Conservation (phyloP, 1,140 invertebrate species). For the Aradophagus sp. region DNA sequence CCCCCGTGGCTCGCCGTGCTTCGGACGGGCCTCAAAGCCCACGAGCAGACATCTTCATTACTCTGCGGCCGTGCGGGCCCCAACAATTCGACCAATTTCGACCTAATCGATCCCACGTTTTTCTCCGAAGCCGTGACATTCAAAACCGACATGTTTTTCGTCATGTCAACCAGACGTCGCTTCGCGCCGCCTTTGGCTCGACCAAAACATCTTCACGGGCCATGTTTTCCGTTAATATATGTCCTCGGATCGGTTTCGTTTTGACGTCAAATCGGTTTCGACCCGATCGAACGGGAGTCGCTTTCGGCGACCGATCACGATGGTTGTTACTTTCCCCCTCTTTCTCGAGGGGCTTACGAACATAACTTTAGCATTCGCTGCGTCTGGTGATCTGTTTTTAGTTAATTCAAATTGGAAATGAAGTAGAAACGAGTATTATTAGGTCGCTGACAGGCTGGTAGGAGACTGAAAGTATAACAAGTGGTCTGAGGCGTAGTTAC, state of each 20-base stretch:
- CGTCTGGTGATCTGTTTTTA: conserved; percentile 3
- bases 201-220: conserved; percentile 11
- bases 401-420: conserved; percentile 5
- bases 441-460: conserved; percentile 1
- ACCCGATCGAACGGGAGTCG: conserved; percentile 1
- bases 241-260: conserved; percentile 13
- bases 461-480: no score
- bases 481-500: no score
- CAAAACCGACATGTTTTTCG: conserved; percentile 8
- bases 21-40: conserved; percentile 58
- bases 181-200: conserved; percentile 10
- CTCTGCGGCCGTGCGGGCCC: conserved; percentile 57
- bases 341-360: conserved; percentile 1
- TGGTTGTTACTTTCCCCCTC: no score
- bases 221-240: conserved; percentile 23
- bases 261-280: not conserved
- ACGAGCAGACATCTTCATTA: conserved; percentile 71
- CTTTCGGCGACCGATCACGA: conserved; percentile 8
- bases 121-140: conserved; percentile 15
- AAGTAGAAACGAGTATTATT: conserved; percentile 8
- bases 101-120: conserved; percentile 55
- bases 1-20: conserved; percentile 66
- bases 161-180: conserved; percentile 24
- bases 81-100: conserved; percentile 49
- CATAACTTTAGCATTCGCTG: conserved; percentile 3